Conservation (phyloP, 53 echinoderm and acorn worm species). For the Stichopus horrens region DNA sequence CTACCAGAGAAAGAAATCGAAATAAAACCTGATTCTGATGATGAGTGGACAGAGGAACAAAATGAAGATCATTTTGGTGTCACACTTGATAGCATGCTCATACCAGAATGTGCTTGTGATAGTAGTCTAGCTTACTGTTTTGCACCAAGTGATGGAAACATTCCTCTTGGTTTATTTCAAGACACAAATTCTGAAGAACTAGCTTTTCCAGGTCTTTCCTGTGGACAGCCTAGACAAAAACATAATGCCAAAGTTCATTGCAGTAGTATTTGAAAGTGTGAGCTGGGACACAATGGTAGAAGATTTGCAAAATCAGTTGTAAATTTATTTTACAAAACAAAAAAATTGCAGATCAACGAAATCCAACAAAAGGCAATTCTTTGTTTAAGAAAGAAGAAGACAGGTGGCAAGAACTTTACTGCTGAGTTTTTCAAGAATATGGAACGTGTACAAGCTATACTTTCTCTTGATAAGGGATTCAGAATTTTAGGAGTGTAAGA, state of each 20-base stretch:
- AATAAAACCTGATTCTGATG: not conserved
- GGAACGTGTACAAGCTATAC: constrained; percentile 10
- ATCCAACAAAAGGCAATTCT: constrained; percentile 33
- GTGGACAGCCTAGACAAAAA: constrained; percentile 16
- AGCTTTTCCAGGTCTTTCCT: not conserved
- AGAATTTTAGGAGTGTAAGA: constrained; percentile 27
- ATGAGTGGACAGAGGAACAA: not conserved
- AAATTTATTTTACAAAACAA: constrained; percentile 49
- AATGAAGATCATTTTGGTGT: not conserved
- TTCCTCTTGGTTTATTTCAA: constrained; percentile 4
- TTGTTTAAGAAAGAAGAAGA: constrained; percentile 26
- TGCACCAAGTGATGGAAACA: constrained; percentile 35
- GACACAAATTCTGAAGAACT: constrained; percentile 8
- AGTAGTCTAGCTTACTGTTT: constrained; percentile 7
- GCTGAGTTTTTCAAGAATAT: constrained; percentile 40
- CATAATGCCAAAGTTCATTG: constrained; percentile 34
- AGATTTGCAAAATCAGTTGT: constrained; percentile 41
- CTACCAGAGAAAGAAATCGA: not conserved
- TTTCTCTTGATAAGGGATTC: constrained; percentile 48
- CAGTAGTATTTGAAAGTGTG: constrained; percentile 50
- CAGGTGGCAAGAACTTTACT: constrained; percentile 38
- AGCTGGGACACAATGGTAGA: constrained; percentile 46
- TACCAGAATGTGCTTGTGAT: not conserved
- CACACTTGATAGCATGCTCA: constrained; percentile 14
- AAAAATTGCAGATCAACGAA: constrained; percentile 54